Conservation (phyloP, 2,113 vertebrate genomes). For the Nannobrachium achirus region DNA sequence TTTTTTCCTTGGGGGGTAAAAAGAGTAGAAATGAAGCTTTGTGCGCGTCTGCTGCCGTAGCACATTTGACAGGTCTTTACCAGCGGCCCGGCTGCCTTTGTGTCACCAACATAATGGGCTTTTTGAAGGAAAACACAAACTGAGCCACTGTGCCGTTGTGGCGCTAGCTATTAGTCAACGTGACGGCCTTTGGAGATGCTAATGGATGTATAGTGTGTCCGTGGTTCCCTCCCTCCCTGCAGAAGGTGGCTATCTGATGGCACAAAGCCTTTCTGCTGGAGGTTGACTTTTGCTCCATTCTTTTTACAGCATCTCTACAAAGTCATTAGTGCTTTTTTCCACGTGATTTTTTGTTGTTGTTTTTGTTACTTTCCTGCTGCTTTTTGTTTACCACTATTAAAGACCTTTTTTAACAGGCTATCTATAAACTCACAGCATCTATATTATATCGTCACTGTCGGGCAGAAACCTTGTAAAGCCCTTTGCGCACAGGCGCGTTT, state of each 20-base stretch:
- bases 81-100: constrained; percentile 89
- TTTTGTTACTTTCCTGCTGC: too few species aligned
- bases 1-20: constrained; percentile 60
- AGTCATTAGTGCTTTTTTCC: constrained; percentile 78
- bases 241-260: constrained; percentile 81
- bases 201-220: constrained; percentile 89
- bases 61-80: constrained; percentile 93
- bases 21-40: constrained; percentile 86
- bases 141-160: constrained; percentile 87
- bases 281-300: constrained; percentile 75
- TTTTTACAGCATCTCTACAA: constrained; percentile 79
- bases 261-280: constrained; percentile 84
- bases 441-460: too few species aligned
- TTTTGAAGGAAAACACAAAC: constrained; percentile 88
- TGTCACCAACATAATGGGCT: constrained; percentile 88
- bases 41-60: constrained; percentile 86
- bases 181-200: constrained; percentile 97
- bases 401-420: too few species aligned
- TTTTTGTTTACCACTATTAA: too few species aligned
- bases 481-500: too few species aligned
- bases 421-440: too few species aligned
- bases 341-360: background rate
- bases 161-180: constrained; percentile 83
- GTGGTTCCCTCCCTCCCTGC: constrained; percentile 76
- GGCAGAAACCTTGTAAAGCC: too few species aligned